Evolutionary conservation across 1,140 invertebrate genomes (phyloP), one percentile per base, ranked within the genome.

Genomic region (Ganaspis sp.): DNA sequence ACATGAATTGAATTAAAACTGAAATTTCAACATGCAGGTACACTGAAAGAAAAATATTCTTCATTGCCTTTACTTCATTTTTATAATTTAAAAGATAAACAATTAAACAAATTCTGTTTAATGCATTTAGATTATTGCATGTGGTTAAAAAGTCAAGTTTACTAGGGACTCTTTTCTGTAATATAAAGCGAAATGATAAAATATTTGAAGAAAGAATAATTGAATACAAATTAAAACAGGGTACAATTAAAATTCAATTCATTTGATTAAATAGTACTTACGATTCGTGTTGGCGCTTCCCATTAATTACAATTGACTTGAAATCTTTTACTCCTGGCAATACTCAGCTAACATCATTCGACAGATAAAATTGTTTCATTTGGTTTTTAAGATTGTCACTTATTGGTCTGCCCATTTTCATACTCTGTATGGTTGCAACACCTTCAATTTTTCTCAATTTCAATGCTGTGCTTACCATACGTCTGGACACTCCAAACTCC

Each of bases 331-430:
- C 19, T 5, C 19, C 69, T 9, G 69, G 74, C 42, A 75, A 53
- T 19, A 75, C 69, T 29, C 74, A 34, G 26, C 74, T 53, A 23
- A 75, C 69, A 11, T 75, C 45, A 26, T 75, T 42, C 12, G 74
- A 49, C 1, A 75, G 19, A 74, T 64, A 74, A 45, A 69, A 74
- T 1, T 74, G 4, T 23, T 42, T 21, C n/a, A 74, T 49, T 74
- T 74, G 69, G 0, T 42, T 29, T n/a, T 58, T 21, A 23, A 49
- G 5, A 23, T 40, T 17, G n/a, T 21, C 54, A 26, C 40, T 34
- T 58, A 74, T 42, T 9, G 73, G 12, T 42, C 40, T 38, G 26
- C 54, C 58, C 23, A 21, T 74, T 58, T 74, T 74, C 34, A 0
- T 21, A n/a, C 15, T 40, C 19, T 53, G 72, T 37, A 1, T 15